Percentiles rank a stretch among this genome's conserved stretches.
Conservation (phyloP, 2,113 vertebrate species). For the Vulpes ferrilata region DNA sequence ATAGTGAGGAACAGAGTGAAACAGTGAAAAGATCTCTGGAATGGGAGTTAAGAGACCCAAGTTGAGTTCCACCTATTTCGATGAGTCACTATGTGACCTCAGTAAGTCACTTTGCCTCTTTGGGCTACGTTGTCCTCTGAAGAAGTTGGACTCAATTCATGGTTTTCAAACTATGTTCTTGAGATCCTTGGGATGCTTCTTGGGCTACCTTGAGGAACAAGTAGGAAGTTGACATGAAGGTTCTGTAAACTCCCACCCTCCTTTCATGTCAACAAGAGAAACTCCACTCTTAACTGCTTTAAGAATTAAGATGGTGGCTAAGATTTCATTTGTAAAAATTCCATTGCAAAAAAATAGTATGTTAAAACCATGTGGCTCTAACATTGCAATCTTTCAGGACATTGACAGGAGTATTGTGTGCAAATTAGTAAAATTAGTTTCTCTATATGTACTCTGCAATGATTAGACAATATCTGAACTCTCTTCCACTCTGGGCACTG, state of each 20-base stretch:
- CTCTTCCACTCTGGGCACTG: neutral
- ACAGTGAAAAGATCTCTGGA: conserved; percentile 36
- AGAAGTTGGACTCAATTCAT: neutral
- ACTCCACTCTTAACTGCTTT: conserved; percentile 32
- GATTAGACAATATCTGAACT: neutral
- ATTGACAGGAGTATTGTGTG: neutral
- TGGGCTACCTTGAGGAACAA: neutral
- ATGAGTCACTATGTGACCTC: neutral
- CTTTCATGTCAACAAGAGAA: conserved; percentile 28
- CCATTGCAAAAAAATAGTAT: neutral
- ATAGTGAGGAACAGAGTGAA: conserved; percentile 17
- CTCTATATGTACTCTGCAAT: neutral
- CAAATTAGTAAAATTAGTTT: conserved; percentile 33
- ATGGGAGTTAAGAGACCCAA: neutral
- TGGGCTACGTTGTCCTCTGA: neutral
- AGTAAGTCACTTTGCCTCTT: conserved; percentile 5
- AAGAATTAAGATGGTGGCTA: neutral
- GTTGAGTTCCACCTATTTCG: neutral
- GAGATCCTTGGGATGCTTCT: conserved; percentile 26
- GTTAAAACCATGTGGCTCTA: conserved; percentile 5
- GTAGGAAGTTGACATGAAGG: conserved; percentile 20
- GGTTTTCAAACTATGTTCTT: conserved; percentile 39
- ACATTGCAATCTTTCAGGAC: neutral
- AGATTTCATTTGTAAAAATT: conserved; percentile 30
- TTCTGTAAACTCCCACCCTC: neutral